Evolutionary conservation across 2,888 invertebrate genomes (phyloP).

Genomic region (Ganaspis brasiliensis): DNA sequence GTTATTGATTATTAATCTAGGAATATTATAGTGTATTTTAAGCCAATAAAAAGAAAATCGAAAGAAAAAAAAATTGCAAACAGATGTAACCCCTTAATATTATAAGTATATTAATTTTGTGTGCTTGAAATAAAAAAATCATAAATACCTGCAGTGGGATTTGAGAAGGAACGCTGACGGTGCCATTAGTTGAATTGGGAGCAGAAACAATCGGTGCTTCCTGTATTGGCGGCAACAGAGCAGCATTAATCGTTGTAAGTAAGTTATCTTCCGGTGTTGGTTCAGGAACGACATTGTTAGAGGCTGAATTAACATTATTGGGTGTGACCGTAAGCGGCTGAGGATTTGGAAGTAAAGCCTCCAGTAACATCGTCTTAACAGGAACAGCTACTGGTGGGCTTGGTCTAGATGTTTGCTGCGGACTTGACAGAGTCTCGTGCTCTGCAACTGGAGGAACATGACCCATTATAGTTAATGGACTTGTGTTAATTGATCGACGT

Average conservation of each 20-base stretch:
- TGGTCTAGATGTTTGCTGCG: conserved; percentile 79
- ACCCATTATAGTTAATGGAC: conserved; percentile 79
- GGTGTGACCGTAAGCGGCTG: conserved; percentile 46
- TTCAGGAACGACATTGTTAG: conserved; percentile 61
- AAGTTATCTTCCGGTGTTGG: conserved; percentile 68
- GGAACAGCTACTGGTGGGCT: conserved; percentile 82
- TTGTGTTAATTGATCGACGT: conserved; percentile 73
- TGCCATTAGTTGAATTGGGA: conserved; percentile 23
- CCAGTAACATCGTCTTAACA: conserved; percentile 87
- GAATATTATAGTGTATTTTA: no score
- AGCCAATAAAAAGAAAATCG: no score
- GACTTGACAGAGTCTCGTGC: conserved; percentile 67
- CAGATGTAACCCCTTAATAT: no score
- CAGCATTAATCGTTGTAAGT: conserved; percentile 75
- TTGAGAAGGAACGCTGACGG: conserved; percentile 68
- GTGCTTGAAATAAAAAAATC: conserved; percentile 47
- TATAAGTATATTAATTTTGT: no score
- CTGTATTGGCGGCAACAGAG: conserved; percentile 74
- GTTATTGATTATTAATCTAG: no score
- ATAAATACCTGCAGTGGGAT: conserved; percentile 69
- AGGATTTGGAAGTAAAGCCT: conserved; percentile 79
- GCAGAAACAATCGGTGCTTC: conserved; percentile 71
- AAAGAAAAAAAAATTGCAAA: no score
- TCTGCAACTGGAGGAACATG: conserved; percentile 80
- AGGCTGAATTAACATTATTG: not conserved